Percentiles rank a stretch among this genome's conserved stretches.
phyloP scores from a whole-genome alignment of 1,140 invertebrate genomes.

The Thaumatotibia leucotreta region DNA sequence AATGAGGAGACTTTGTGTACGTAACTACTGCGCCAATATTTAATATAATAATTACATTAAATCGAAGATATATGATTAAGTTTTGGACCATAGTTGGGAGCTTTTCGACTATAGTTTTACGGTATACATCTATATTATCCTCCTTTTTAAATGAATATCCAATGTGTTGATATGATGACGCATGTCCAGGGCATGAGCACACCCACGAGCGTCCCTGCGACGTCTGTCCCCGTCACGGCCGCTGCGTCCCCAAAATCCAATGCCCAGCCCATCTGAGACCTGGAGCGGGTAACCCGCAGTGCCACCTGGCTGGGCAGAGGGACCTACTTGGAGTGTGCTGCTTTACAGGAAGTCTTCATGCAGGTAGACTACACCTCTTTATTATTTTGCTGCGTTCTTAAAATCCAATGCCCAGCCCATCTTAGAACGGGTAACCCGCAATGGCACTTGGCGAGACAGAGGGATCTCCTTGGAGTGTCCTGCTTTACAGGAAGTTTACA shows the following conservation, averaged over 20 bases:
- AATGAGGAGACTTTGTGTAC: too few relatives aligned
- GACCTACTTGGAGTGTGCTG: conserved; percentile 77
- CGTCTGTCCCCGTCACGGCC: conserved; percentile 58
- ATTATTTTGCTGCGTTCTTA: conserved; percentile 67
- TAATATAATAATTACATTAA: too few relatives aligned
- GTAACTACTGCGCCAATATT: too few relatives aligned
- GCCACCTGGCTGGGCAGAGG: conserved; percentile 61
- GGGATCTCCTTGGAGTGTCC: conserved; percentile 72
- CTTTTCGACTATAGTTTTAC: too few relatives aligned
- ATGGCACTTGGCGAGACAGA: conserved; percentile 67
- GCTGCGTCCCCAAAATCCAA: conserved; percentile 78
- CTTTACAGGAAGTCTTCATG: conserved; percentile 77
- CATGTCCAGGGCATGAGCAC: conserved; percentile 29
- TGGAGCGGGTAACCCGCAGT: conserved; percentile 58
- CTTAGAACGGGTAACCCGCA: conserved; percentile 57
- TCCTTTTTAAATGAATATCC: too few relatives aligned
- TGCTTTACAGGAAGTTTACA: conserved; percentile 78
- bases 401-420: conserved; percentile 80
- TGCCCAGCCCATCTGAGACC: conserved; percentile 79
- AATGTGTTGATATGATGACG: neutral
- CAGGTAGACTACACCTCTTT: conserved; percentile 43
- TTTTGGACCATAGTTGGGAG: too few relatives aligned
- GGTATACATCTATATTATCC: too few relatives aligned
- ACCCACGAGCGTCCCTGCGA: conserved; percentile 40
- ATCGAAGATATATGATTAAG: too few relatives aligned